A percentile compares a stretch with the other conserved stretches of the same genome.
Evolutionary conservation across 2,797 vertebrate species (phyloP).

Genomic region (Crax fasciolata): DNA sequence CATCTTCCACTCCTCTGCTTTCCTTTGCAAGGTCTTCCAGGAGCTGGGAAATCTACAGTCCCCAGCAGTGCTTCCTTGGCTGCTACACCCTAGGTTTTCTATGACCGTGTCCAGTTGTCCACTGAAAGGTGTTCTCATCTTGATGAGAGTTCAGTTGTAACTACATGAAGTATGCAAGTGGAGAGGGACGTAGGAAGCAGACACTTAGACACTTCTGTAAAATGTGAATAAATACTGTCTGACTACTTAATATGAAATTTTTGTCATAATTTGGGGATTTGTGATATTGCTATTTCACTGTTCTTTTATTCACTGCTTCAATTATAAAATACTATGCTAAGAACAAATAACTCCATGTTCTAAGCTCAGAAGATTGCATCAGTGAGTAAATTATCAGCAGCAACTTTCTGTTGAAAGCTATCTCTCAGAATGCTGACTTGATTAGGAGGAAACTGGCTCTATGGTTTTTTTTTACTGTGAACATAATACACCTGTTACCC

Average conservation of each 20-base stretch:
- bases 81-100: background rate
- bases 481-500: background rate
- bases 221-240: background rate
- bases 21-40: background rate
- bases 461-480: background rate
- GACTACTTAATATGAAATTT: background rate
- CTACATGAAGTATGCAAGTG: accelerated
- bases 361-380: conserved; percentile 31
- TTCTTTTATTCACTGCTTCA: background rate
- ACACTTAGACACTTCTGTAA: background rate
- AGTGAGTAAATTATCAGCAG: conserved; percentile 15
- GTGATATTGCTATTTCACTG: background rate
- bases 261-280: background rate
- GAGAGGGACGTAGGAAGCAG: accelerated
- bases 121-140: background rate
- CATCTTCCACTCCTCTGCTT: background rate
- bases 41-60: background rate
- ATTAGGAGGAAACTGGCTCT: conserved; percentile 1
- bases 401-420: conserved; percentile 11
- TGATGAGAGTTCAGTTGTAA: background rate
- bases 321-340: background rate
- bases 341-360: conserved; percentile 37
- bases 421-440: background rate
- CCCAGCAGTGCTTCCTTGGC: background rate
- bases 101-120: background rate